These are phyloP conservation scores for Eupithecia inturbata DNA, from an alignment of 2,888 invertebrate genomes.

Conservation along the genomic window DNA sequence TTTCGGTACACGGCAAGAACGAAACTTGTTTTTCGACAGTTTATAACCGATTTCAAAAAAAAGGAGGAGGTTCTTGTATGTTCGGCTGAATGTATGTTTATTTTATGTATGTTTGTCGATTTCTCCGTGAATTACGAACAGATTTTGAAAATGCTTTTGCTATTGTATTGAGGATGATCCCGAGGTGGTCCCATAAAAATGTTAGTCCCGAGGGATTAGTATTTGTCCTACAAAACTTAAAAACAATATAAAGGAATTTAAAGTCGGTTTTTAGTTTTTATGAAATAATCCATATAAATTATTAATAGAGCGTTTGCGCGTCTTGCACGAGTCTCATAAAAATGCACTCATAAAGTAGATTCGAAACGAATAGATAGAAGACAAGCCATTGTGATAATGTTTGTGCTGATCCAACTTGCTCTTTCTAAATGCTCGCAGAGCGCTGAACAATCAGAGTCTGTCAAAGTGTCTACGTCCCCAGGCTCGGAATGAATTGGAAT, in stretches of 20 bases:
- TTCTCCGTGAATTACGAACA: not conserved
- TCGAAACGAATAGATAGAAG: not conserved
- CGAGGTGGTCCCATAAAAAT: no score
- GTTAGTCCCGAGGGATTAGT: no score
- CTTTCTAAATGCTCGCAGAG: not conserved
- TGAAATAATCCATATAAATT: no score
- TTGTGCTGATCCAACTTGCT: not conserved
- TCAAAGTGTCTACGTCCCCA: not conserved
- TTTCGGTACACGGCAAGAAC: not conserved
- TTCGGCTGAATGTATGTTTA: not conserved
- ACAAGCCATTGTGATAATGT: not conserved
- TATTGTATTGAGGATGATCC: no score
- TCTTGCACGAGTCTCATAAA: not conserved
- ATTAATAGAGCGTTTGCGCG: not conserved
- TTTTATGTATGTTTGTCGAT: no score
- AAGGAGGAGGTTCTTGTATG: not conserved
- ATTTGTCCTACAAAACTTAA: no score
- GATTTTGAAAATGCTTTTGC: no score
- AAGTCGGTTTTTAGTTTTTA: not conserved
- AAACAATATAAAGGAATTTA: no score
- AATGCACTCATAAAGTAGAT: not conserved
- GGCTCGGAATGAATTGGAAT: constrained; percentile 15
- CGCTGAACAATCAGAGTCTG: not conserved
- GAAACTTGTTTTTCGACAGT: not conserved
- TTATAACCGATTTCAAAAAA: not conserved